These are phyloP conservation scores for Cottus gobio DNA, from an alignment of 2,113 vertebrate genomes.

Conservation along the genomic window DNA sequence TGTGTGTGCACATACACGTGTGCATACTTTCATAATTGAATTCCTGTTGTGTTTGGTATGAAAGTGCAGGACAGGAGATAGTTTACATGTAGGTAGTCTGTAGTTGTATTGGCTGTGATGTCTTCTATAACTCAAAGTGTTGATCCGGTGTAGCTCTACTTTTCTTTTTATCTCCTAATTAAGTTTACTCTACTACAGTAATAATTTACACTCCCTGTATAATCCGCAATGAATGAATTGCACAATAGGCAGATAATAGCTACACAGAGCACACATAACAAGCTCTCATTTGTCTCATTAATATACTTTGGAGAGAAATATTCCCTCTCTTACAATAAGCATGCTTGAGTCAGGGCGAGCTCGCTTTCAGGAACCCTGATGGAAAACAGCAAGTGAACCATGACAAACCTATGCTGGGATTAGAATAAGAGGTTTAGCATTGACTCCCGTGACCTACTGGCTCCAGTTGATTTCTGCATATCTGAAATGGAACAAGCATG, in stretches of 20 bases:
- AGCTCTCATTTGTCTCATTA: conserved; percentile 19
- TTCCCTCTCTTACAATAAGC: conserved; percentile 1
- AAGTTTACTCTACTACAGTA: conserved; percentile 24
- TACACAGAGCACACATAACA: conserved; percentile 4
- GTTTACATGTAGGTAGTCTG: conserved; percentile 1
- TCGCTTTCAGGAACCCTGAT: conserved; percentile 1
- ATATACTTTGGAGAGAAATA: conserved; percentile 13
- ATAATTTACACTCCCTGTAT: conserved; percentile 14
- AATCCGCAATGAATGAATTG: conserved; percentile 36
- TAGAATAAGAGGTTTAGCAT: conserved; percentile 83
- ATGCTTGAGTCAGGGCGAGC: conserved; percentile 14
- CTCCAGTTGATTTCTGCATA: conserved; percentile 53
- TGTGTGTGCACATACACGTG: not conserved
- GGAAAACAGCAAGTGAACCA: conserved; percentile 62
- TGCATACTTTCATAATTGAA: conserved; percentile 8
- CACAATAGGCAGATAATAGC: conserved; percentile 17
- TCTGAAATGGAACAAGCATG: conserved; percentile 25
- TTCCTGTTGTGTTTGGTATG: conserved; percentile 10
- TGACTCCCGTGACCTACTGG: conserved; percentile 67
- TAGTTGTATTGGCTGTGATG: conserved; percentile 19
- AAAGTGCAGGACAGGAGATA: not conserved
- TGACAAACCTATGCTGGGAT: conserved; percentile 80
- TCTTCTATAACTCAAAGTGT: conserved; percentile 27
- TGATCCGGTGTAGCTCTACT: not conserved
- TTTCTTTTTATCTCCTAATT: conserved; percentile 25